Conservation (phyloP, 2,888 invertebrate species). For the Laothoe populi region DNA sequence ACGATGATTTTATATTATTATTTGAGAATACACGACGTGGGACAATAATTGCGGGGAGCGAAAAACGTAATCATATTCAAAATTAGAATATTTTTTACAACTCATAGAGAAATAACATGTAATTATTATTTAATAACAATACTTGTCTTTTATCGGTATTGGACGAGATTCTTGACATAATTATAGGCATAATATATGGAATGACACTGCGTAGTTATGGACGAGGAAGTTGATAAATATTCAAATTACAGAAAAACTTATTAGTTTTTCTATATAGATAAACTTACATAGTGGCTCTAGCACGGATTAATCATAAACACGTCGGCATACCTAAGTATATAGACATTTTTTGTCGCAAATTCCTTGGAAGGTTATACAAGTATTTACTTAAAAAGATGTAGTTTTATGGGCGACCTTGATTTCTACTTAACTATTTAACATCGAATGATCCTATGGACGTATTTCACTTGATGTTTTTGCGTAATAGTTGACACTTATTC, state of each 20-base stretch:
- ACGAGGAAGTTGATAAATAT: constrained; percentile 27
- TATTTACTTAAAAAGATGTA: not conserved
- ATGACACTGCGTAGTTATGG: constrained; percentile 22
- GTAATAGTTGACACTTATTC: too few species aligned
- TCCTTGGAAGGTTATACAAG: not conserved
- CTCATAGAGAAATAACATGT: not conserved
- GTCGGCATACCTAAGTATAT: not conserved
- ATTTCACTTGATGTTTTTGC: too few species aligned
- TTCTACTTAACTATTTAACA: not conserved
- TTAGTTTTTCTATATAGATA: not conserved
- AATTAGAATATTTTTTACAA: not conserved
- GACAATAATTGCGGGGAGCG: too few species aligned
- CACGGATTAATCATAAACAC: not conserved
- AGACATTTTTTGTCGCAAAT: constrained; percentile 2
- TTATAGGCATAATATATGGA: constrained; percentile 13
- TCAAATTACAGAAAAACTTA: constrained; percentile 25
- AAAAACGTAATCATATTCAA: too few species aligned
- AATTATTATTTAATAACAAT: constrained; percentile 6
- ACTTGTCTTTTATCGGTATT: constrained; percentile 3
- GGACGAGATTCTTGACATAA: constrained; percentile 19
- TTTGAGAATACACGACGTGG: too few species aligned
- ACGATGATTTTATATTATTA: too few species aligned
- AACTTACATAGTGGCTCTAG: not conserved
- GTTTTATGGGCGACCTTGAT: not conserved
- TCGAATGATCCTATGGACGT: too few species aligned